phyloP scores from a whole-genome alignment of 2,113 vertebrate genomes.

The Glaucidium brasilianum region DNA sequence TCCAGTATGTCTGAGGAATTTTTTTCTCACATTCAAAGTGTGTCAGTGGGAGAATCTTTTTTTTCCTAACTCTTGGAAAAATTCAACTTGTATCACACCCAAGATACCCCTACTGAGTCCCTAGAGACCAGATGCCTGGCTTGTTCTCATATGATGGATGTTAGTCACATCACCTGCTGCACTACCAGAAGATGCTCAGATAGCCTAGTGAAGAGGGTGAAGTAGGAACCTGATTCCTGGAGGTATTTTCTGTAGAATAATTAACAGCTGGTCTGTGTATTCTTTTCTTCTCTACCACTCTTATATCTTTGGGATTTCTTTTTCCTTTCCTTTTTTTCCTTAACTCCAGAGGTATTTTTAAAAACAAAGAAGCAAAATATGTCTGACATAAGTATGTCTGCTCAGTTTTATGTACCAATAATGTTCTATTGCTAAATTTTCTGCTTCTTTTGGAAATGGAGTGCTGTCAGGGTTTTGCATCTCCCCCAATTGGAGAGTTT shows the following conservation, averaged over 20 bases:
- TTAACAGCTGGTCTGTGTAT: neutral
- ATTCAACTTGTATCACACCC: neutral
- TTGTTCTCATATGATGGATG: neutral
- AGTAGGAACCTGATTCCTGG: neutral
- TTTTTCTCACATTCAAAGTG: neutral
- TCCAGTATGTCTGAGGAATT: neutral
- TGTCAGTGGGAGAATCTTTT: neutral
- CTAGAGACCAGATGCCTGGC: neutral
- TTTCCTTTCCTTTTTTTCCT: neutral
- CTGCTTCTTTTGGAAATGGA: neutral
- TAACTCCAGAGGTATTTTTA: neutral
- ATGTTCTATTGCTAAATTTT: neutral
- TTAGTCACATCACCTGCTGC: constrained; percentile 16
- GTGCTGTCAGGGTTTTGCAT: neutral
- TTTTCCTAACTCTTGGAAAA: neutral
- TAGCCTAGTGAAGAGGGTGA: neutral
- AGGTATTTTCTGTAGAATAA: neutral
- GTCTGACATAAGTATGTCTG: neutral
- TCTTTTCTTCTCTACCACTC: neutral
- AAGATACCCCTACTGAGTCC: neutral
- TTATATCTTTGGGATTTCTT: neutral
- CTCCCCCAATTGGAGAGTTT: neutral
- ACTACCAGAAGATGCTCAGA: neutral
- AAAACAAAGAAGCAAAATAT: neutral
- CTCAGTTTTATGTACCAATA: neutral